Evolutionary conservation across 2,888 invertebrate genomes (phyloP), one percentile per base, ranked within the genome.

Genomic region (Pachymerium ferrugineum): DNA sequence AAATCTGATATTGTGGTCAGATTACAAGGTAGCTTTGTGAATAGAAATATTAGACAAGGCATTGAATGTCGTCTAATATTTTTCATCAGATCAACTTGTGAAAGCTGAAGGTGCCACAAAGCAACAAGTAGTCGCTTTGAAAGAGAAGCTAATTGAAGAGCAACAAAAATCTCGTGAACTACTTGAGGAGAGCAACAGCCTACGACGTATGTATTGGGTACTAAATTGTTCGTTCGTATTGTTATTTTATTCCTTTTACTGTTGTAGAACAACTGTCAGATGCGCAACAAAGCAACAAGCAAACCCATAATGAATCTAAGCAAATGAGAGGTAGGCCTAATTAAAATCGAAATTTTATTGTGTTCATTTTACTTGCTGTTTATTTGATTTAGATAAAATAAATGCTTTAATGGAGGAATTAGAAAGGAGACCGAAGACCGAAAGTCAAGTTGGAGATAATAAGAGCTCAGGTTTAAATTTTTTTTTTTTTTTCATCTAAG

Each of bases 261-360:
- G 42, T 78, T 77, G 3, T 77, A 81, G 81, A 80, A 73, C 78
- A 78, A 62, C 78, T 82, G 62, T 78, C 78, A 22, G 80, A 80
- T 73, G 81, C 84, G 31, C 83, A 85, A 76, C 84, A 85, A 77
- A 79, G 80, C 71, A 82, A 82, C 75, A 85, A 85, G 78, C 84
- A 85, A 77, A 83, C 82, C 75, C 82, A 82, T 75, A 85, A 84
- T 77, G 85, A 86, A 79, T 83, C 84, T 29, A 84, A 83, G 76
- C 84, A 84, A 76, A 79, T 86, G 75, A 82, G 81, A 79, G 84
- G 85, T 81, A 81, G 82, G 80, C 35, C 14, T 67, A 12, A 67
- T 12, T 2, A 25, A 14, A 8, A 14, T 67, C 19, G 3, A 8
- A 28, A 25, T 68, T 68, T 69, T 30, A 29, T 16, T 35, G 35